Base-by-base conservation (phyloP, 2,888 invertebrate genomes). In the Halocaridina rubra region DNA sequence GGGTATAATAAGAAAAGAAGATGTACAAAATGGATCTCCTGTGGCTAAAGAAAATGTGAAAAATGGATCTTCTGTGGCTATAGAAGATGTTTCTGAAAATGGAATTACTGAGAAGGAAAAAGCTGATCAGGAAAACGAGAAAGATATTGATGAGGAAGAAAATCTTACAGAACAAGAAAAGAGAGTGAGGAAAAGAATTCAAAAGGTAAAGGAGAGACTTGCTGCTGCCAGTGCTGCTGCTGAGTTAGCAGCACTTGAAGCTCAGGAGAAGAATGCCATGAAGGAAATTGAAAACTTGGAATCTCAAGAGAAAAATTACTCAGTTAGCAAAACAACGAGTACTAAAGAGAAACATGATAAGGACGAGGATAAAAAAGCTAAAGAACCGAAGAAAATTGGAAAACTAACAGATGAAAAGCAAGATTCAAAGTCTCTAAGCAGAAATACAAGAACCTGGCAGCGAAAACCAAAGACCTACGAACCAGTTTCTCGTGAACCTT, bases 81-180 rank as follows among this genome's bases (percentile, higher is more conserved):
- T 72, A 13, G 84, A 46, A 13, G 77, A 24, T 4, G 72, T 78
- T n/a, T 33, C 39, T 13, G 67, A 67, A 19, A 77, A 82, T 24
- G 84, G 71, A 72, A 61, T 30, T 61, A 32, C 19, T 27, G 5
- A 74, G 61, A 19, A 33, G 29, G 80, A 80, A 30, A 61, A 77
- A 46, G 27, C 30, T 1, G 59, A 27, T 59, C 33, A 59, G 5
- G 85, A 76, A 27, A 78, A 72, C 16, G 81, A 64, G 32, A 67
- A 81, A 59, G 81, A 67, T 19, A 27, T 33, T 61, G 72, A 82
- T n/a, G 84, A 79, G 24, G 29, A 71, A 30, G 84, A 79, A 39
- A 19, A 22, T 1, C 71, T 74, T 10, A 79, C 79, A 2, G 84
- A 84, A 39, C 72, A 78, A 19, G 84, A 84, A 33, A 71, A 59